phyloP scores from a whole-genome alignment of 2,113 vertebrate species.

The Triplophysa dalaica region DNA sequence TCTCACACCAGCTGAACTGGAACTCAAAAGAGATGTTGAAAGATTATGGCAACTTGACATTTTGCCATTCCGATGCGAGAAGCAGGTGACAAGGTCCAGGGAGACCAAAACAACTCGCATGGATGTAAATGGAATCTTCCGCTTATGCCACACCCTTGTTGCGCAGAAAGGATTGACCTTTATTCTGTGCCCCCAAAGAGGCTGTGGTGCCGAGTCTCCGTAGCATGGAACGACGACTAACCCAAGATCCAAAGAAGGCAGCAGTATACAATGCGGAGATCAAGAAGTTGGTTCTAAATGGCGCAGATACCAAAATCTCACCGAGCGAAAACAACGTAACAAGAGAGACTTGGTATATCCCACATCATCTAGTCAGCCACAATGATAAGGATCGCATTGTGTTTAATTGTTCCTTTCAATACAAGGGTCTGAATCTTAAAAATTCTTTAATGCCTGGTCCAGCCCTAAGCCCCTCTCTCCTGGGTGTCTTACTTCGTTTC shows the following conservation, averaged over 20 bases:
- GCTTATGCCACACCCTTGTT: constrained; percentile 7
- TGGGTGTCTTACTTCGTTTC: too few relatives aligned
- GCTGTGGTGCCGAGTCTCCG: not conserved
- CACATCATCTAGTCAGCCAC: too few relatives aligned
- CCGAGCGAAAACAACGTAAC: too few relatives aligned
- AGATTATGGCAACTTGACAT: not conserved
- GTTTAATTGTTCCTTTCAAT: too few relatives aligned
- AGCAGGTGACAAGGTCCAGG: not conserved
- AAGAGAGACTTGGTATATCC: too few relatives aligned
- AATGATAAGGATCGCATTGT: too few relatives aligned
- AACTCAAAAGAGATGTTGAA: not conserved
- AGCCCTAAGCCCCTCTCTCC: too few relatives aligned
- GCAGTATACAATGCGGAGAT: not conserved
- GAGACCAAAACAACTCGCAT: not conserved
- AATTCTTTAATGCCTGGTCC: too few relatives aligned
- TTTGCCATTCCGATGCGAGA: not conserved
- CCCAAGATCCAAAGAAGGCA: not conserved
- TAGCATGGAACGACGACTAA: not conserved
- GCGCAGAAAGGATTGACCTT: not conserved
- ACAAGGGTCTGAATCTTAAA: too few relatives aligned
- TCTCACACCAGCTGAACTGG: not conserved
- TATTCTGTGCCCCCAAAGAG: not conserved
- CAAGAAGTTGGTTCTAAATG: not conserved
- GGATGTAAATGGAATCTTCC: not conserved
- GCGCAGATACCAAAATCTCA: not conserved